These are phyloP conservation scores for Hydrozoanthus gracilis DNA, from an alignment of 92 coral and sea anemone species.

Conservation along the genomic window DNA sequence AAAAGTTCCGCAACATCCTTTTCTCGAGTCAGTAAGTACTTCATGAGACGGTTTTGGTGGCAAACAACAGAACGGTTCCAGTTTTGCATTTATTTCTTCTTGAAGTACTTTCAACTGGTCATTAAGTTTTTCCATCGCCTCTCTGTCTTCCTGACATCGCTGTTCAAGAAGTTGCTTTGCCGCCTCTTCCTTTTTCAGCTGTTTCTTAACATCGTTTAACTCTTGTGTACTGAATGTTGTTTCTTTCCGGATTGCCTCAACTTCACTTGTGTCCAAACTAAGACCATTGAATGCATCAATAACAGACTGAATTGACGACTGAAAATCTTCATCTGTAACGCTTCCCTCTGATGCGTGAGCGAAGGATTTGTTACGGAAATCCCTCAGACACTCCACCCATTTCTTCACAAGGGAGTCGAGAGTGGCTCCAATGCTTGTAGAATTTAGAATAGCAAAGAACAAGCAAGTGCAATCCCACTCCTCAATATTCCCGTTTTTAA, in stretches of 20 bases:
- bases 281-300: constrained; percentile 12
- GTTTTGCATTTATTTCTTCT: constrained; percentile 42
- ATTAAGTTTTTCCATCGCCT: neutral
- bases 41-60: constrained; percentile 61
- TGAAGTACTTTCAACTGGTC: constrained; percentile 12
- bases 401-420: neutral
- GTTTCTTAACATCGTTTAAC: neutral
- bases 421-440: constrained; percentile 41
- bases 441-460: constrained; percentile 48
- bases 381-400: constrained; percentile 21
- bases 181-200: constrained; percentile 1
- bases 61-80: constrained; percentile 45
- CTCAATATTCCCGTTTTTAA: constrained; percentile 34
- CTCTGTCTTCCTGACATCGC: neutral
- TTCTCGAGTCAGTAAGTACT: constrained; percentile 16
- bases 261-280: neutral
- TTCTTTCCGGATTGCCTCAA: constrained; percentile 27
- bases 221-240: constrained; percentile 18
- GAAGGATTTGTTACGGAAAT: constrained; percentile 38
- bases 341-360: constrained; percentile 35
- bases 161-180: neutral
- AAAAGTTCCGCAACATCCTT: constrained; percentile 22
- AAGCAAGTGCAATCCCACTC: constrained; percentile 59
- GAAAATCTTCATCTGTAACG: constrained; percentile 25
- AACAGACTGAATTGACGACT: neutral